phyloP scores from a whole-genome alignment of 2,113 vertebrate genomes.

The Daphoenositta chrysoptera region DNA sequence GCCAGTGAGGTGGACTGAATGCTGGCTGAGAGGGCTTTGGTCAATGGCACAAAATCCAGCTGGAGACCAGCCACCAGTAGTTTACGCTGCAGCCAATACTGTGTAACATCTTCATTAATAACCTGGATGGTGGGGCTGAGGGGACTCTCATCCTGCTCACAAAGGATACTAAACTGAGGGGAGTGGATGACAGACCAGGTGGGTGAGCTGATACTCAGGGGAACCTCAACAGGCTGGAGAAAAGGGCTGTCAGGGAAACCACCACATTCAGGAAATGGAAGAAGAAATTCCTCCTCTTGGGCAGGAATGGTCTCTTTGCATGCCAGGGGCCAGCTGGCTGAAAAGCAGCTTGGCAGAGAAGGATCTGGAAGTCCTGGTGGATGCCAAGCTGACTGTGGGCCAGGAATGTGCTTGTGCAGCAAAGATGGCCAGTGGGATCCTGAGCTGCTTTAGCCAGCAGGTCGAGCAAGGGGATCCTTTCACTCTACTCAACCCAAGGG shows the following conservation, averaged over 20 bases:
- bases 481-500: neutral
- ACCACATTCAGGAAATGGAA: neutral
- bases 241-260: neutral
- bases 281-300: neutral
- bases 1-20: neutral
- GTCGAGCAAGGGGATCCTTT: rapidly evolving
- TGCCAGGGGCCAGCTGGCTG: neutral
- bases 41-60: neutral
- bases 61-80: neutral
- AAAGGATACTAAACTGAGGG: neutral
- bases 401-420: neutral
- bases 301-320: neutral
- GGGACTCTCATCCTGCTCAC: neutral
- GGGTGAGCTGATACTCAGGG: neutral
- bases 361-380: neutral
- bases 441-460: neutral
- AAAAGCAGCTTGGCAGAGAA: neutral
- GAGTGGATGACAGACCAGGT: neutral
- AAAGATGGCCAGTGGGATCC: neutral
- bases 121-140: neutral
- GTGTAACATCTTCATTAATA: neutral
- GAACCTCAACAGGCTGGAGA: neutral
- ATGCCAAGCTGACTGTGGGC: neutral
- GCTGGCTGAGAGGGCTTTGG: neutral
- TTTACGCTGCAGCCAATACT: neutral